phyloP scores from a whole-genome alignment of 2,888 invertebrate species.

The Euphydryas editha region DNA sequence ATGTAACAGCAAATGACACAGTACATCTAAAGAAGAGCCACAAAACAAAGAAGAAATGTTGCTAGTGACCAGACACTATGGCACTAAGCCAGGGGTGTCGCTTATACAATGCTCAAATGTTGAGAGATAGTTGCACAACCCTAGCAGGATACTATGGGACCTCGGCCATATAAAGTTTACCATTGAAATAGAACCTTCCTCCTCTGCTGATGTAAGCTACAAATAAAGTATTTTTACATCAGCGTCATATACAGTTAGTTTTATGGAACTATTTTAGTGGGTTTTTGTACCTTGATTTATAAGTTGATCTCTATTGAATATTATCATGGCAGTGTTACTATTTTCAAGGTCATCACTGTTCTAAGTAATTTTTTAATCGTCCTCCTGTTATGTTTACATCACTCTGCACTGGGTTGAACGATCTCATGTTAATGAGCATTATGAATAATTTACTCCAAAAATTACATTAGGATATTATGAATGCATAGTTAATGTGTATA shows the following conservation, averaged over 20 bases:
- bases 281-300: conserved; percentile 46
- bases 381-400: conserved; percentile 9
- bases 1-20: conserved; percentile 86
- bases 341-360: conserved; percentile 15
- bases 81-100: conserved; percentile 69
- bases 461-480: conserved; percentile 68
- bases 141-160: conserved; percentile 60
- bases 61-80: conserved; percentile 72
- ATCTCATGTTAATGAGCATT: conserved; percentile 63
- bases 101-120: conserved; percentile 77
- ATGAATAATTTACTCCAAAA: conserved; percentile 74
- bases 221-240: conserved; percentile 44
- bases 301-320: conserved; percentile 47
- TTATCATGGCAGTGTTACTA: conserved; percentile 41
- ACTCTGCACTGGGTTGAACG: conserved; percentile 63
- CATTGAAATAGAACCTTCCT: conserved; percentile 45
- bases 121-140: conserved; percentile 73
- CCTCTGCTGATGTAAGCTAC: conserved; percentile 38
- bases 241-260: conserved; percentile 36
- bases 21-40: conserved; percentile 88
- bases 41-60: conserved; percentile 85
- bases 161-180: conserved; percentile 48
- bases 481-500: conserved; percentile 68
- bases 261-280: conserved; percentile 41
- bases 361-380: conserved; percentile 16